A percentile compares a stretch with the other conserved stretches of the same genome.
Evolutionary conservation across 2,113 vertebrate species (phyloP).

Genomic region (Sebastes fasciatus): DNA sequence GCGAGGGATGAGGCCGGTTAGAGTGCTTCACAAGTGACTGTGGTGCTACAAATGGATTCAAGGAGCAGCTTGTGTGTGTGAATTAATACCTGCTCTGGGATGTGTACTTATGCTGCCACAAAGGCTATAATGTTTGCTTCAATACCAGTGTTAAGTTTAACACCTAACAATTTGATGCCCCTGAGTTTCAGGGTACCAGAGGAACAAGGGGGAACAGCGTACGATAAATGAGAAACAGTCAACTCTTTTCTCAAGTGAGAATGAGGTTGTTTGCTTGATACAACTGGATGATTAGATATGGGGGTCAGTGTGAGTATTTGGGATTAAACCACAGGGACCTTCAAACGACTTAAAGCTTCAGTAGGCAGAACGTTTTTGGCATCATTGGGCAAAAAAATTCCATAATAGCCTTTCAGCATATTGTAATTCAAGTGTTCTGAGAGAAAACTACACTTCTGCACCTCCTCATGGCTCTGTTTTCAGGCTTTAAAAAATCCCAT

Average conservation of each 20-base stretch:
- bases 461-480: no score
- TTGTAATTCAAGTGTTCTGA: no score
- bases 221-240: background rate
- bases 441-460: no score
- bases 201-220: background rate
- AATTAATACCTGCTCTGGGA: constrained; percentile 25
- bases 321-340: background rate
- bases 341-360: constrained; percentile 14
- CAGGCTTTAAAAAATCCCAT: no score
- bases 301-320: background rate
- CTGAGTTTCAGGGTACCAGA: background rate
- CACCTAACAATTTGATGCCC: constrained; percentile 5
- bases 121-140: background rate
- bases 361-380: no score
- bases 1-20: constrained; percentile 1
- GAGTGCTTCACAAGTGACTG: constrained; percentile 7
- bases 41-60: constrained; percentile 17
- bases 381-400: no score
- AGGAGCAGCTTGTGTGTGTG: constrained; percentile 1
- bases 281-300: background rate
- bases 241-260: background rate
- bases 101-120: background rate
- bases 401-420: no score
- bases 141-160: constrained; percentile 13
- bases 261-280: background rate